phyloP scores from a whole-genome alignment of 2,888 invertebrate species.

The Tachystola acroxantha region DNA sequence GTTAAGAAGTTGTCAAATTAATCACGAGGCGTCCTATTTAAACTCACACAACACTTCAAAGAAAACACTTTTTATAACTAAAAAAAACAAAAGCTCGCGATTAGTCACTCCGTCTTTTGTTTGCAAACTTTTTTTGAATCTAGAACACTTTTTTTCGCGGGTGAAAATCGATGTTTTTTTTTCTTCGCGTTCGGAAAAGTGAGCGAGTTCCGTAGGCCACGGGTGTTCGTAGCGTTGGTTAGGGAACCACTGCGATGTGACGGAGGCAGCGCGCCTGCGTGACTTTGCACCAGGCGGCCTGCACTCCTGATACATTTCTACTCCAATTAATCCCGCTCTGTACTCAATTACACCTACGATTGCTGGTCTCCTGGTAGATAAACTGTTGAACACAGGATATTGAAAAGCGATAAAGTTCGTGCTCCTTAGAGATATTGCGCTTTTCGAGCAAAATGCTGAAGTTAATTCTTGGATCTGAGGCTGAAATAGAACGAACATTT shows the following conservation, averaged over 20 bases:
- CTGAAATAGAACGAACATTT: too few species aligned
- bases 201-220: neutral
- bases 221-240: conserved; percentile 9
- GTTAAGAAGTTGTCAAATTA: conserved; percentile 10
- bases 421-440: too few species aligned
- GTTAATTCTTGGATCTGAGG: too few species aligned
- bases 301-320: conserved; percentile 73
- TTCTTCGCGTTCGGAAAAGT: neutral
- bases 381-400: conserved; percentile 21
- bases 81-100: conserved; percentile 8
- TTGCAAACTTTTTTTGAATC: conserved; percentile 8
- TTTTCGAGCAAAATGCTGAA: too few species aligned
- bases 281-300: conserved; percentile 55
- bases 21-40: conserved; percentile 7
- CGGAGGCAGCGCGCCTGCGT: conserved; percentile 66
- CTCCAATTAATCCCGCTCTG: conserved; percentile 70
- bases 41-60: conserved; percentile 9
- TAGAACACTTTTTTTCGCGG: conserved; percentile 1
- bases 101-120: conserved; percentile 6
- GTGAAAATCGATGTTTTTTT: conserved; percentile 1
- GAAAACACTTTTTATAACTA: conserved; percentile 4
- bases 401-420: conserved; percentile 10
- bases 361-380: conserved; percentile 31
- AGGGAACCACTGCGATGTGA: conserved; percentile 58
- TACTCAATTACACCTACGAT: conserved; percentile 65